Conservation (phyloP, 1,140 invertebrate genomes). For the Whitmania pigra region DNA sequence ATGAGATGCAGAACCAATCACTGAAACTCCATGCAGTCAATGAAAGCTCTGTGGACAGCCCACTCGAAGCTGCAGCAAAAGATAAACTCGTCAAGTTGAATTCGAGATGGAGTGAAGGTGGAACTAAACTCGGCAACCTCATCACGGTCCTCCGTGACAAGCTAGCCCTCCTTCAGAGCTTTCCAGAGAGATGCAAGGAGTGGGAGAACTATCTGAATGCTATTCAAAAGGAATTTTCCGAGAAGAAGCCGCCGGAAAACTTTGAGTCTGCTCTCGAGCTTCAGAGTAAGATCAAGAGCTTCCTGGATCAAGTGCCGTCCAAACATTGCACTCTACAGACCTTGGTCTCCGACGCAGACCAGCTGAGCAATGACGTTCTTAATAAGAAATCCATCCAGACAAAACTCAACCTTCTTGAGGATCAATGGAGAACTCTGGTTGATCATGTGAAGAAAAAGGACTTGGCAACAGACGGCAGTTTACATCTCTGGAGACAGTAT, state of each 20-base stretch:
- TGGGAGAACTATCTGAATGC: conserved; percentile 4
- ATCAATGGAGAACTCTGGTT: neutral
- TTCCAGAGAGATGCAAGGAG: neutral
- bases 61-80: neutral
- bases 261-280: neutral
- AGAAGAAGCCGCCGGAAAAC: neutral
- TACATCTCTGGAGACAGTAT: neutral
- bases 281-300: neutral
- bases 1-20: too few species aligned
- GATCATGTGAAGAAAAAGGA: neutral
- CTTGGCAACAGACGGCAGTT: neutral
- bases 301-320: conserved; percentile 1
- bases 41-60: too few species aligned
- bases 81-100: neutral
- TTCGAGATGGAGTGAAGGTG: neutral
- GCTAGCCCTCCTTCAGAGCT: neutral
- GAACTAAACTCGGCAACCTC: neutral
- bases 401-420: neutral
- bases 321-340: neutral
- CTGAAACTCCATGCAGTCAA: too few species aligned
- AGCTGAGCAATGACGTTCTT: neutral
- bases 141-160: neutral
- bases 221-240: neutral
- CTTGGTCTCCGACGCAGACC: neutral
- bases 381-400: neutral